These are phyloP conservation scores for Euleptes europaea DNA, from an alignment of 2,113 vertebrate species.

Conservation along the genomic window DNA sequence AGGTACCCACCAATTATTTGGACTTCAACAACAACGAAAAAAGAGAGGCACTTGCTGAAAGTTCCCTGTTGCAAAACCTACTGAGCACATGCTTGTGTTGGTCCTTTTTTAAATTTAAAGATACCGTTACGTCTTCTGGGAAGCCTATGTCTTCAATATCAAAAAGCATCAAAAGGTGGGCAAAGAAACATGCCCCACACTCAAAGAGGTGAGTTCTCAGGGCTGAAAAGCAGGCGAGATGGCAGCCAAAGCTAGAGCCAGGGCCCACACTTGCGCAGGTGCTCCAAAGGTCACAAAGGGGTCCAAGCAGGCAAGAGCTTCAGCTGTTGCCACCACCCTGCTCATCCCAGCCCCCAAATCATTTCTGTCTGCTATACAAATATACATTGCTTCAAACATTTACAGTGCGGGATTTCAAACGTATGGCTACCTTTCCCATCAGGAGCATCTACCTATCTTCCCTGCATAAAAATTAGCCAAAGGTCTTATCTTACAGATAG, in stretches of 20 bases:
- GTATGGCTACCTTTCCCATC: background rate
- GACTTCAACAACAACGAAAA: slow-evolving; percentile 28
- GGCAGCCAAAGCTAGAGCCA: too few relatives aligned
- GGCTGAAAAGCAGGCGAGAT: too few relatives aligned
- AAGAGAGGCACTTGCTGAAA: background rate
- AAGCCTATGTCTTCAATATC: slow-evolving; percentile 43
- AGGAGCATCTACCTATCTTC: slow-evolving; percentile 13
- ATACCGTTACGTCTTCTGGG: slow-evolving; percentile 7
- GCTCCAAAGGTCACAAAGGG: background rate
- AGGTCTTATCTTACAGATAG: background rate
- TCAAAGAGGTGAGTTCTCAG: slow-evolving; percentile 33
- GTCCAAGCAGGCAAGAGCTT: background rate
- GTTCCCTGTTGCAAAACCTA: background rate
- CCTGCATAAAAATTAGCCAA: slow-evolving; percentile 5
- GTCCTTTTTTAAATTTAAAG: background rate
- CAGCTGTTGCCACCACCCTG: background rate
- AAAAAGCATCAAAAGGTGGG: slow-evolving; percentile 45
- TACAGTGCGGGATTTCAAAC: slow-evolving; percentile 26
- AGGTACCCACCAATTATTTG: background rate
- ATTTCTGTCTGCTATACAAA: slow-evolving; percentile 71
- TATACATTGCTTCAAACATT: slow-evolving; percentile 60
- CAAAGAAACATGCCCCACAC: slow-evolving; percentile 36
- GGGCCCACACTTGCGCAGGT: background rate
- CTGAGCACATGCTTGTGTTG: too few relatives aligned
- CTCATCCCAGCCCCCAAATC: slow-evolving; percentile 48